Percentiles rank a stretch among this genome's conserved stretches.
Evolutionary conservation across 1,140 invertebrate species (phyloP).

Genomic region (Dreissena polymorpha): DNA sequence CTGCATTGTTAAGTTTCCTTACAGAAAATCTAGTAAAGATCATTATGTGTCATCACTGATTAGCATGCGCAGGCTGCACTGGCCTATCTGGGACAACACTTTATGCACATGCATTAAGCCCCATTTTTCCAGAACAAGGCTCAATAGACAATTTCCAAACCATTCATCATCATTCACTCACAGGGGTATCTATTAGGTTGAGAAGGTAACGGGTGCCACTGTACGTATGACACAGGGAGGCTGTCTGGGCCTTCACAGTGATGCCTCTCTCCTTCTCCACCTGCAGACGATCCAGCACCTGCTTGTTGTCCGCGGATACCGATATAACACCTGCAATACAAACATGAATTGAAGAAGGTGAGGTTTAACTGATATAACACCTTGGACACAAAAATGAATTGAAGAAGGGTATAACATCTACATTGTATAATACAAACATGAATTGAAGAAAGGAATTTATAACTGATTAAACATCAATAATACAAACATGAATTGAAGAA

Average conservation of each 20-base stretch:
- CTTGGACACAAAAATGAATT: too few species aligned
- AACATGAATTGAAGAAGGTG: neutral
- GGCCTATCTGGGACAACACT: too few species aligned
- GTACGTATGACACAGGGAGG: constrained; percentile 89
- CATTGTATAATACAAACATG: constrained; percentile 38
- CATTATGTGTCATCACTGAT: too few species aligned
- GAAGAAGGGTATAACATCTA: too few species aligned
- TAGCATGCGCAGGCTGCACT: too few species aligned
- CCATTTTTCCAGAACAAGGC: neutral
- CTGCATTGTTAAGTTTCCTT: too few species aligned
- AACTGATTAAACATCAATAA: constrained; percentile 85
- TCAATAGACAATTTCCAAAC: neutral
- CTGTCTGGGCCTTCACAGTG: constrained; percentile 98
- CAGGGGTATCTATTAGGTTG: constrained; percentile 98
- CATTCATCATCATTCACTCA: constrained; percentile 61
- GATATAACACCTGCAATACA: constrained; percentile 85
- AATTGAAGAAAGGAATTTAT: neutral
- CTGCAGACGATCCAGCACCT: constrained; percentile 93
- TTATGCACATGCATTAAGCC: too few species aligned
- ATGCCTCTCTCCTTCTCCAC: constrained; percentile 97
- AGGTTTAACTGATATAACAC: too few species aligned
- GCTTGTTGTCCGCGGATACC: constrained; percentile 83
- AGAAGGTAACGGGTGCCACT: constrained; percentile 87
- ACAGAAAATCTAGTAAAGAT: too few species aligned
- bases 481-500: neutral